Evolutionary conservation across 2,113 vertebrate species (phyloP).

Genomic region (Hyaena hyaena): DNA sequence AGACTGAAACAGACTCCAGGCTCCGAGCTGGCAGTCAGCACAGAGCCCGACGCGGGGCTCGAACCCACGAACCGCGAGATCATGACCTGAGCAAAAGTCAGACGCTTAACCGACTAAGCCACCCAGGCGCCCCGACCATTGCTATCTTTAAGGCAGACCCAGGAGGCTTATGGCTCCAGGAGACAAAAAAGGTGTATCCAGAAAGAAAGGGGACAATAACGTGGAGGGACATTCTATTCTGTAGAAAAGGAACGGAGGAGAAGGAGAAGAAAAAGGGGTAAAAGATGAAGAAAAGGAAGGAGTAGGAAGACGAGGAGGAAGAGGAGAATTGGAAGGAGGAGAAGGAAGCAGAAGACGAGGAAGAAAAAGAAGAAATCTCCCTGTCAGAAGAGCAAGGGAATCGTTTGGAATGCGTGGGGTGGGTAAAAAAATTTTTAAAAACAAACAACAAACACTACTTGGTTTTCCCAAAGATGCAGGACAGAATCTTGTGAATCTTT

Average conservation of each 20-base stretch:
- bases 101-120: no score
- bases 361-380: background rate
- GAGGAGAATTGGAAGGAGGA: background rate
- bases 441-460: background rate
- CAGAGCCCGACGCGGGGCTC: no score
- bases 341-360: no score
- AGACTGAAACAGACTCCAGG: no score
- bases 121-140: no score
- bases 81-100: no score
- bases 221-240: background rate
- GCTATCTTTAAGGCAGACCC: background rate
- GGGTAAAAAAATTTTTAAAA: background rate
- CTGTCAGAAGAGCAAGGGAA: background rate
- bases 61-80: no score
- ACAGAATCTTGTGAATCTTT: background rate
- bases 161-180: background rate
- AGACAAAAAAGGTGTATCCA: background rate
- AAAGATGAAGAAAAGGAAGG: background rate
- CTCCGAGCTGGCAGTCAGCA: no score
- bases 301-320: background rate
- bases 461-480: background rate
- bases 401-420: background rate
- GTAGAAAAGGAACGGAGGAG: background rate
- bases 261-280: background rate
- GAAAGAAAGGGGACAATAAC: background rate